These are phyloP conservation scores for Manis javanica DNA, from an alignment of 2,797 vertebrate species.

Conservation along the genomic window DNA sequence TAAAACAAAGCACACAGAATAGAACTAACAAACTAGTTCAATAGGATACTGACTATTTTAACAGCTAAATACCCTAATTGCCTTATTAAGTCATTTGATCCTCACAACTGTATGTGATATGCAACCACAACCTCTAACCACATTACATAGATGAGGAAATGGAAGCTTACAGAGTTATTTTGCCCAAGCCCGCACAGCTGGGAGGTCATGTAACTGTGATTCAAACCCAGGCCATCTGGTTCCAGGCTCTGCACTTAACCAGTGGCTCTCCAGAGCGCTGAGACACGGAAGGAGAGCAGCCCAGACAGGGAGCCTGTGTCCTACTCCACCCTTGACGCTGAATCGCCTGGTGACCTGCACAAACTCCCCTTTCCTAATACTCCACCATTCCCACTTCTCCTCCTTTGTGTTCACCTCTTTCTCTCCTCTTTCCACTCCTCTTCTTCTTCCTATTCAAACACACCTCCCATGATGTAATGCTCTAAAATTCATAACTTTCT, in stretches of 20 bases:
- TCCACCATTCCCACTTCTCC: neutral
- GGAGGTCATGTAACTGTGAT: neutral
- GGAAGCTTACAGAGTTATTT: neutral
- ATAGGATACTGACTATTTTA: neutral
- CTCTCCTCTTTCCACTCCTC: neutral
- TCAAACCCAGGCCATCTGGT: neutral
- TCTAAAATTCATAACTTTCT: neutral
- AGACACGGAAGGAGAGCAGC: neutral
- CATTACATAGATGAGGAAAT: neutral
- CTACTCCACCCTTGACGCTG: rapidly evolving
- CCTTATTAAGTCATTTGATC: neutral
- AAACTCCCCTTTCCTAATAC: neutral
- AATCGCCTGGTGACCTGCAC: neutral
- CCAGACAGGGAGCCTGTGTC: neutral
- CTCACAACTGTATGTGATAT: neutral
- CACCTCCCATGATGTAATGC: neutral
- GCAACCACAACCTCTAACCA: neutral
- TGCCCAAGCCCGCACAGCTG: neutral
- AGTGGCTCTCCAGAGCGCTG: neutral
- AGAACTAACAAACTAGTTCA: neutral
- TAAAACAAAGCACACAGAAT: neutral
- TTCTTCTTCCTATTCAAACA: neutral
- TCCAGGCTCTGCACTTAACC: neutral
- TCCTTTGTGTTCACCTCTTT: neutral
- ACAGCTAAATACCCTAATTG: neutral